These are phyloP conservation scores for Trissolcus brochymenae DNA, from an alignment of 2,888 invertebrate species.

Conservation along the genomic window DNA sequence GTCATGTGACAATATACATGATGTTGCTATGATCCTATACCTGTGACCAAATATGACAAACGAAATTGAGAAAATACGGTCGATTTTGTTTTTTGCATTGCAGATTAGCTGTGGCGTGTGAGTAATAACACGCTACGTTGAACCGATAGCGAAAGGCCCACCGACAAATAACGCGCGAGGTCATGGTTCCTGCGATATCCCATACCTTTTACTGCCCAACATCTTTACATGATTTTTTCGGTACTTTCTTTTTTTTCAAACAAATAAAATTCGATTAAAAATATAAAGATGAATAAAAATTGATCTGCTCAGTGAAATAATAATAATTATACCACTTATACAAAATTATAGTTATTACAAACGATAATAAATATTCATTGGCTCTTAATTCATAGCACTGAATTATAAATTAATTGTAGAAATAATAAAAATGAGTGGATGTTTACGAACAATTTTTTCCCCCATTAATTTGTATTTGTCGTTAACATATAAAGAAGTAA, in stretches of 20 bases:
- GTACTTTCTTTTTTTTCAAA: neutral
- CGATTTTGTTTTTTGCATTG: conserved; percentile 38
- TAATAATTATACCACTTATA: no score
- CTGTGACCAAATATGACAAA: neutral
- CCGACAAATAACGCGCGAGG: conserved; percentile 62
- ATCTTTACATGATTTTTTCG: neutral
- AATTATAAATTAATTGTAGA: no score
- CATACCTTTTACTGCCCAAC: neutral
- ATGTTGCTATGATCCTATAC: no score
- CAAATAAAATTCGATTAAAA: neutral
- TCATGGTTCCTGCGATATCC: conserved; percentile 64
- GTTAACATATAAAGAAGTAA: no score
- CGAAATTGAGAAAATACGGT: neutral
- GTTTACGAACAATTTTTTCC: no score
- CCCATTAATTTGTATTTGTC: no score
- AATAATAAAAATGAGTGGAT: no score
- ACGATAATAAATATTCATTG: no score
- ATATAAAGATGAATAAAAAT: no score
- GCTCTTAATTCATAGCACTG: no score
- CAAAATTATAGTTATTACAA: no score
- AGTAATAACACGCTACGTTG: conserved; percentile 49
- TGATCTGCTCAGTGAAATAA: no score
- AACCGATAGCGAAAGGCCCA: conserved; percentile 65
- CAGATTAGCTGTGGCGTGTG: conserved; percentile 31
- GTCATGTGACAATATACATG: neutral